A percentile compares a stretch with the other conserved stretches of the same genome.
phyloP scores from a whole-genome alignment of 2,797 vertebrate species.

The Dicrostonyx torquatus region DNA sequence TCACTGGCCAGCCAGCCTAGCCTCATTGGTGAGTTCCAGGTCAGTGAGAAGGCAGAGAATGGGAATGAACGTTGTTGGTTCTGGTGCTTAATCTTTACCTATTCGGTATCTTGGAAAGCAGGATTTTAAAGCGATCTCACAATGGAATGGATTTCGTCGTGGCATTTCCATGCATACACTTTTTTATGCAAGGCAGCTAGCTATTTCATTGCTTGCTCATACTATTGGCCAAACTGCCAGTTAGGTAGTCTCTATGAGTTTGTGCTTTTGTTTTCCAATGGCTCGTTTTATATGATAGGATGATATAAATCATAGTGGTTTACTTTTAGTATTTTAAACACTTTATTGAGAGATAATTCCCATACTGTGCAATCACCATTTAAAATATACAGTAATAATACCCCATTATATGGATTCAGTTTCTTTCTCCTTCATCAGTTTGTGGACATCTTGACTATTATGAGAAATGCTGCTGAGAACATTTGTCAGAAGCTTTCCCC shows the following conservation, averaged over 20 bases:
- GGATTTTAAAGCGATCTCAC: not conserved
- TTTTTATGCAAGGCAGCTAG: not conserved
- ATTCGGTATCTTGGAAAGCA: not conserved
- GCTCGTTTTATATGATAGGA: not conserved
- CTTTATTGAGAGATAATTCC: conserved; percentile 20
- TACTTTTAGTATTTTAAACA: conserved; percentile 28
- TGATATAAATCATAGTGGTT: not conserved
- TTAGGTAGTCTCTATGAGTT: not conserved
- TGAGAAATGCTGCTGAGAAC: not conserved
- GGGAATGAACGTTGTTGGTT: not conserved
- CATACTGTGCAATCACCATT: not conserved
- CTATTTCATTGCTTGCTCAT: not conserved
- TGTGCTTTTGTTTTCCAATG: not conserved
- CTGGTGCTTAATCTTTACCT: not conserved
- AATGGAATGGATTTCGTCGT: not conserved
- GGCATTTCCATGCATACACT: too few species aligned
- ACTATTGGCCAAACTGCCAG: conserved; percentile 9
- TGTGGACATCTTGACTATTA: not conserved
- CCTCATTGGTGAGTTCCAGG: not conserved
- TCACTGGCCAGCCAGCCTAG: not conserved
- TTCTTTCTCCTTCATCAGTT: not conserved
- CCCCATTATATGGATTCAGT: not conserved
- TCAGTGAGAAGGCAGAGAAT: not conserved
- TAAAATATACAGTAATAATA: conserved; percentile 24
- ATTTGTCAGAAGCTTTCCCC: not conserved